Evolutionary conservation across 2,113 vertebrate species (phyloP).

Genomic region (Mus pahari): DNA sequence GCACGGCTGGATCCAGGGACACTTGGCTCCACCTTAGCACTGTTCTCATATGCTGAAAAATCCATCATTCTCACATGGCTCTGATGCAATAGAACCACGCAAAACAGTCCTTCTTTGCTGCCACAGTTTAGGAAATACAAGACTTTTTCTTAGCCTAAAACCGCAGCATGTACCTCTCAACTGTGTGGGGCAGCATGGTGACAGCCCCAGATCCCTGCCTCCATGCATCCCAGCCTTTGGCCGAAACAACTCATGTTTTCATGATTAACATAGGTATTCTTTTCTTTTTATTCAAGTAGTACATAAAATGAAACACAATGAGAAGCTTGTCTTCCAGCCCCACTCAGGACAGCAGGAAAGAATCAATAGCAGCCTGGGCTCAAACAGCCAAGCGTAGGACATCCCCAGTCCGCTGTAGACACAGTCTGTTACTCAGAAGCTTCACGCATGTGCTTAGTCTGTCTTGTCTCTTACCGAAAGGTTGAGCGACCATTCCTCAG

Average conservation of each 20-base stretch:
- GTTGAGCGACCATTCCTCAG: not conserved
- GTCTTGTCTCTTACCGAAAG: not conserved
- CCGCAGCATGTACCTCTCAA: not conserved
- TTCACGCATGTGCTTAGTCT: not conserved
- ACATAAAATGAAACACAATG: not conserved
- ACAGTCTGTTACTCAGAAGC: too few species aligned
- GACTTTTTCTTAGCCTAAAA: not conserved
- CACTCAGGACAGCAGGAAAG: not conserved
- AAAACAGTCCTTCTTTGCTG: not conserved
- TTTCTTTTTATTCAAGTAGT: not conserved
- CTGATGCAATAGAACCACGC: not conserved
- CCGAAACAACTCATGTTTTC: not conserved
- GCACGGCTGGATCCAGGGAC: not conserved
- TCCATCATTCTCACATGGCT: not conserved
- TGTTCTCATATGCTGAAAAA: not conserved
- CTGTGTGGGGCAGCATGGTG: not conserved
- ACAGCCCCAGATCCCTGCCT: not conserved
- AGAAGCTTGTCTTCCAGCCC: not conserved
- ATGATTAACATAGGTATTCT: conserved; percentile 17
- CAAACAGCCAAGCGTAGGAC: not conserved
- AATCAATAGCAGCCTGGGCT: too few species aligned
- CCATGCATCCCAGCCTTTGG: not conserved
- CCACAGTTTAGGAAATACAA: not conserved
- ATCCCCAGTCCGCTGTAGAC: not conserved
- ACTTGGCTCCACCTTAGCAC: not conserved